phyloP scores from a whole-genome alignment of 1,140 invertebrate genomes.

The Apis cerana region DNA sequence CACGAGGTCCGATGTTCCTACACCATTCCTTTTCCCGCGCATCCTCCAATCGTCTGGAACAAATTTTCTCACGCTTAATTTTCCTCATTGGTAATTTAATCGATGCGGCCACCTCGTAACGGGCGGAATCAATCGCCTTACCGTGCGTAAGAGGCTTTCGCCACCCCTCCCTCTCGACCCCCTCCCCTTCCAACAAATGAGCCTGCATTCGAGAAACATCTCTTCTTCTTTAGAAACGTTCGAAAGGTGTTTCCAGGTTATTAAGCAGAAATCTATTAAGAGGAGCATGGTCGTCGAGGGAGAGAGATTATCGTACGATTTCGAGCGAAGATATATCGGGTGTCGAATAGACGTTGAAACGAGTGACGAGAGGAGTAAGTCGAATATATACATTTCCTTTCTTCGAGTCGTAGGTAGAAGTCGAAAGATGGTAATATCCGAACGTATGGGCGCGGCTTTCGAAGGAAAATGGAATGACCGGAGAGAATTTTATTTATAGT shows the following conservation, averaged over 20 bases:
- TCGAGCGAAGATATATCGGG: neutral
- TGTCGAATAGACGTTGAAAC: neutral
- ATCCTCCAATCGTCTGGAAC: neutral
- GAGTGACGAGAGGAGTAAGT: neutral
- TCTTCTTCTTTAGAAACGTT: slow-evolving; percentile 4
- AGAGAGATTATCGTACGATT: too few relatives aligned
- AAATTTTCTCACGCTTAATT: slow-evolving; percentile 41
- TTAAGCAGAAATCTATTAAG: slow-evolving; percentile 14
- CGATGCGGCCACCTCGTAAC: slow-evolving; percentile 1
- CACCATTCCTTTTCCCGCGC: neutral
- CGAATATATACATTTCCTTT: slow-evolving; percentile 2
- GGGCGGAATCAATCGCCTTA: slow-evolving; percentile 37
- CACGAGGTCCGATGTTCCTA: too few relatives aligned
- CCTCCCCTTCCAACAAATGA: slow-evolving; percentile 1
- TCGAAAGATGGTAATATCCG: neutral
- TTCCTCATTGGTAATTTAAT: slow-evolving; percentile 51
- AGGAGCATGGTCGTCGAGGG: neutral
- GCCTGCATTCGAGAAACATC: slow-evolving; percentile 15
- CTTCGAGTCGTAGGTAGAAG: neutral
- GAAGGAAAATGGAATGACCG: neutral
- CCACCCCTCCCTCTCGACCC: neutral
- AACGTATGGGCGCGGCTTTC: neutral
- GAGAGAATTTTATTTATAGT: neutral
- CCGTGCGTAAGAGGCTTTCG: slow-evolving; percentile 24
- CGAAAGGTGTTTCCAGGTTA: slow-evolving; percentile 32